Conservation (phyloP, 2,797 vertebrate genomes). For the Fistularia commersonii region DNA sequence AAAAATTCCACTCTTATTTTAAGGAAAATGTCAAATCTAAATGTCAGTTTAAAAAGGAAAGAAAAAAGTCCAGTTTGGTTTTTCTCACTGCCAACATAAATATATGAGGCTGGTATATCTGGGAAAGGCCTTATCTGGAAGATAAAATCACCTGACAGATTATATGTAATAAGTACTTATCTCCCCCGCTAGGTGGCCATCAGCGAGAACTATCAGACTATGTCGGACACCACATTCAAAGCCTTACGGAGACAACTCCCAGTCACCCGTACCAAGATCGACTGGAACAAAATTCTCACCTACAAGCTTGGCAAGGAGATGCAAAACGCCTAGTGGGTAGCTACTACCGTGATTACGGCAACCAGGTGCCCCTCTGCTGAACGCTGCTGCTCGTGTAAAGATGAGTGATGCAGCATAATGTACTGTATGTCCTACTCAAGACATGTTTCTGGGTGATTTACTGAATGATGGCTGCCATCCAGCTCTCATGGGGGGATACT, state of each 20-base stretch:
- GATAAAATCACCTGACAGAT: too few species aligned
- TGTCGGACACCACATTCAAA: slow-evolving; percentile 99
- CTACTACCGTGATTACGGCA: slow-evolving; percentile 32
- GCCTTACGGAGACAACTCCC: slow-evolving; percentile 97
- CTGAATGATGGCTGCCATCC: slow-evolving; percentile 27
- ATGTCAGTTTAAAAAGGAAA: too few species aligned
- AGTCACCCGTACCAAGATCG: slow-evolving; percentile 98
- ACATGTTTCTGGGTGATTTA: slow-evolving; percentile 16
- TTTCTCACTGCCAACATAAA: too few species aligned
- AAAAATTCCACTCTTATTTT: too few species aligned
- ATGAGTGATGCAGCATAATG: slow-evolving; percentile 64
- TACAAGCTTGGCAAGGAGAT: slow-evolving; percentile 99
- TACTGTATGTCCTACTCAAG: slow-evolving; percentile 51
- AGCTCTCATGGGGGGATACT: slow-evolving; percentile 39
- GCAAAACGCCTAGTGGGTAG: slow-evolving; percentile 86
- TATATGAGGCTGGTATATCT: too few species aligned
- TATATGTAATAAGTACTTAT: too few species aligned
- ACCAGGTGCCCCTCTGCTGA: slow-evolving; percentile 32
- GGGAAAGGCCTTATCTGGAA: too few species aligned
- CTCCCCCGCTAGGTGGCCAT: slow-evolving; percentile 84
- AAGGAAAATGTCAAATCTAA: too few species aligned
- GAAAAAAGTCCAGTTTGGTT: too few species aligned
- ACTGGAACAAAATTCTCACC: slow-evolving; percentile 99
- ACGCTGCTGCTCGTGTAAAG: slow-evolving; percentile 49
- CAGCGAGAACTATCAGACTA: slow-evolving; percentile 98